A percentile compares a stretch with the other conserved stretches of the same genome.
phyloP scores from a whole-genome alignment of 2,888 invertebrate species.

The Hecatera dysodea region DNA sequence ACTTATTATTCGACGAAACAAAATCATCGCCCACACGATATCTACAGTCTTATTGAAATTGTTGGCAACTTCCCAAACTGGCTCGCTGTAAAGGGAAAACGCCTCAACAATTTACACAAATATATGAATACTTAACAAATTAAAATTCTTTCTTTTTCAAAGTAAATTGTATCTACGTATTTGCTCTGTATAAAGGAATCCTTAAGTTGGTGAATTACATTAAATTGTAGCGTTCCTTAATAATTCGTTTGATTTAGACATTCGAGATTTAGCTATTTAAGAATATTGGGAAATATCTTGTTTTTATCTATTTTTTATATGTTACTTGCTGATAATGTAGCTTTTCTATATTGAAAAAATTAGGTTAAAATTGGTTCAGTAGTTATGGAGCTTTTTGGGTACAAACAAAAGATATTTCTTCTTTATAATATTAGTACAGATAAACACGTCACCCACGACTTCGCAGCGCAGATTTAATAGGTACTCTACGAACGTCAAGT shows the following conservation, averaged over 20 bases:
- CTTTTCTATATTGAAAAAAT: too few species aligned
- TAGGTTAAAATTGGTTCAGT: too few species aligned
- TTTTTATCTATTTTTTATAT: too few species aligned
- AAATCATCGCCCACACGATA: conserved; percentile 9
- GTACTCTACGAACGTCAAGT: too few species aligned
- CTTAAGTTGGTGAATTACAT: neutral
- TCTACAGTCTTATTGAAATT: conserved; percentile 37
- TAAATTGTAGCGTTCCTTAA: neutral
- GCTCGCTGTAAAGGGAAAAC: conserved; percentile 18
- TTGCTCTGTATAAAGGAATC: neutral
- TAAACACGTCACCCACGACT: too few species aligned
- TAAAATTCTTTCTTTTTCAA: conserved; percentile 37
- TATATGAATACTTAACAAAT: conserved; percentile 39
- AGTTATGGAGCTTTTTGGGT: too few species aligned
- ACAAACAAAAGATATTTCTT: too few species aligned
- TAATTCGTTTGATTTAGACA: neutral
- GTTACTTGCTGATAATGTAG: too few species aligned
- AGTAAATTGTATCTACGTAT: neutral
- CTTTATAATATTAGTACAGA: too few species aligned
- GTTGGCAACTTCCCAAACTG: conserved; percentile 28
- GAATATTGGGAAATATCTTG: neutral
- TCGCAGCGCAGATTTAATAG: too few species aligned
- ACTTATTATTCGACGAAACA: conserved; percentile 10
- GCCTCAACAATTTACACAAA: conserved; percentile 25
- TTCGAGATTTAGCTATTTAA: neutral